Evolutionary conservation across 2,113 vertebrate genomes (phyloP).

Genomic region (Girardinichthys multiradiatus): DNA sequence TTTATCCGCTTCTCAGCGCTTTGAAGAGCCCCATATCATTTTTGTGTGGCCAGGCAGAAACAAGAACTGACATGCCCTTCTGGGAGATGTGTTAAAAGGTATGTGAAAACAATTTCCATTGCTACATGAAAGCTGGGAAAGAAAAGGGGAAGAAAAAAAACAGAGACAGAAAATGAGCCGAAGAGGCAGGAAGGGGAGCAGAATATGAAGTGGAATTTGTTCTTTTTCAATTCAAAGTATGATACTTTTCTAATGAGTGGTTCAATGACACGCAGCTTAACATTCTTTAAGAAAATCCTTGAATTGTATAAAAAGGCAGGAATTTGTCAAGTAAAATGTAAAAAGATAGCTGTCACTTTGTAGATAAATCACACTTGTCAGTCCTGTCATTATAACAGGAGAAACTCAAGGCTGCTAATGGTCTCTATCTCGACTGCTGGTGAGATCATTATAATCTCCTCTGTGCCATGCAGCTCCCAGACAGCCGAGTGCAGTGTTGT

Average conservation of each 20-base stretch:
- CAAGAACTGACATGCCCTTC: conserved; percentile 28
- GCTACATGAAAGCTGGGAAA: conserved; percentile 29
- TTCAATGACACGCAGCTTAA: conserved; percentile 11
- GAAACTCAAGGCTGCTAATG: conserved; percentile 1
- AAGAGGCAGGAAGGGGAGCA: conserved; percentile 9
- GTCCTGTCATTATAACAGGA: neutral
- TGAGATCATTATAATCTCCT: conserved; percentile 22
- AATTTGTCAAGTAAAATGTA: neutral
- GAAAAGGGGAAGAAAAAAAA: conserved; percentile 1
- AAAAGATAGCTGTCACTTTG: neutral
- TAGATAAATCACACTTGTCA: neutral
- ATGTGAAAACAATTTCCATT: conserved; percentile 46
- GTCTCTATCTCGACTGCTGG: neutral
- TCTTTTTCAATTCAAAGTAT: conserved; percentile 3
- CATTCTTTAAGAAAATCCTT: neutral
- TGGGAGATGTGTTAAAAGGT: conserved; percentile 52
- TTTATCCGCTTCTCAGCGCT: neutral
- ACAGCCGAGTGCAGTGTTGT: conserved; percentile 15
- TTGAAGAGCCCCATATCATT: conserved; percentile 36
- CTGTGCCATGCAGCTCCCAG: conserved; percentile 1
- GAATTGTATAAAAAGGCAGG: neutral
- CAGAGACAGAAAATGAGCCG: conserved; percentile 10
- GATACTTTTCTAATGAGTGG: neutral
- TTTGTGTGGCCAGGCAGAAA: conserved; percentile 42
- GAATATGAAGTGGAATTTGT: neutral